phyloP scores from a whole-genome alignment of 2,113 vertebrate genomes.

The Pipa parva region DNA sequence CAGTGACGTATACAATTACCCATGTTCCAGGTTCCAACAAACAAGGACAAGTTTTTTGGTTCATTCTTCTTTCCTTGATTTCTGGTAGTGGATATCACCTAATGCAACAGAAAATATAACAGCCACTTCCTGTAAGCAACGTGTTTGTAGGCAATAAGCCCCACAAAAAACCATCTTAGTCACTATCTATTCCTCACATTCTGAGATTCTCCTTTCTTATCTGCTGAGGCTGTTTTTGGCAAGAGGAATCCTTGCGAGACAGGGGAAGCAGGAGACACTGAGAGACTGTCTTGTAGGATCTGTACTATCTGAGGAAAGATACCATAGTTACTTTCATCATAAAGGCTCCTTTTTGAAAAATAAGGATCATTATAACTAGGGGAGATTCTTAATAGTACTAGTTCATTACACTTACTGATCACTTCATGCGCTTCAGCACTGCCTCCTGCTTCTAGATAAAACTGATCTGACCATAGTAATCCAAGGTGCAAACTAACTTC shows the following conservation, averaged over 20 bases:
- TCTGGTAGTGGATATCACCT: neutral
- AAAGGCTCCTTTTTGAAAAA: too few relatives aligned
- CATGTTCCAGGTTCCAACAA: conserved; percentile 85
- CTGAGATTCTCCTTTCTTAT: neutral
- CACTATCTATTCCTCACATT: neutral
- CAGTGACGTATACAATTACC: conserved; percentile 56
- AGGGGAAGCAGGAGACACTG: neutral
- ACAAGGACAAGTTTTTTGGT: conserved; percentile 63
- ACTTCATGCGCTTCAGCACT: too few relatives aligned
- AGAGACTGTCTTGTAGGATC: neutral
- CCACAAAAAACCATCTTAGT: neutral
- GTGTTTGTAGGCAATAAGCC: too few relatives aligned
- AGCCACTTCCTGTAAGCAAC: neutral
- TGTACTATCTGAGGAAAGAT: neutral
- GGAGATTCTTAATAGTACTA: too few relatives aligned
- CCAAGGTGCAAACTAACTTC: too few relatives aligned
- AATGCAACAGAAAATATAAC: neutral
- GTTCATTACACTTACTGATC: too few relatives aligned
- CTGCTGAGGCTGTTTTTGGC: neutral
- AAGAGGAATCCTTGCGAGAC: neutral
- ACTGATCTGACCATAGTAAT: too few relatives aligned
- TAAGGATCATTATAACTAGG: too few relatives aligned
- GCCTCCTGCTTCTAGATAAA: too few relatives aligned
- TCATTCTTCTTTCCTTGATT: neutral
- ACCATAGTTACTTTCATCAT: neutral